A percentile compares a stretch with the other conserved stretches of the same genome.
phyloP scores from a whole-genome alignment of 2,888 invertebrate genomes.

The Heterodera filipjevi region DNA sequence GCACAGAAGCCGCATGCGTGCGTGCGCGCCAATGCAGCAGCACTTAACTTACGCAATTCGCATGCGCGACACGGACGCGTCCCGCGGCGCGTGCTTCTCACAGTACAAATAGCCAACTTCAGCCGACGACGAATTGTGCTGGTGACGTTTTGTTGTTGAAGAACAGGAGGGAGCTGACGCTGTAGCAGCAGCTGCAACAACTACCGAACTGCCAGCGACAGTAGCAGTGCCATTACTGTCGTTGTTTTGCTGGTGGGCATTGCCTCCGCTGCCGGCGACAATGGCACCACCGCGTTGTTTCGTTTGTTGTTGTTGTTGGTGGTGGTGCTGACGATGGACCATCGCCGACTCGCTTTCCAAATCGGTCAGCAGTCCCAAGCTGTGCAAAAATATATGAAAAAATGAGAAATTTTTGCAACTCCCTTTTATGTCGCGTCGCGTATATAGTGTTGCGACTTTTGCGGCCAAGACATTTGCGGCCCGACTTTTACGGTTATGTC shows the following conservation, averaged over 20 bases:
- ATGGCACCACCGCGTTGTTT: neutral
- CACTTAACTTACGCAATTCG: slow-evolving; percentile 1
- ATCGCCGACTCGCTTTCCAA: slow-evolving; percentile 41
- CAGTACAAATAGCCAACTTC: slow-evolving; percentile 30
- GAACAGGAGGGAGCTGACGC: neutral
- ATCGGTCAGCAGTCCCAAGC: slow-evolving; percentile 56
- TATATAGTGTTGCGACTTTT: too few species aligned
- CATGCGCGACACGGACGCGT: slow-evolving; percentile 12
- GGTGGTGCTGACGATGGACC: too few species aligned
- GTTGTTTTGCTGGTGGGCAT: too few species aligned
- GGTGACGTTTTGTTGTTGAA: neutral
- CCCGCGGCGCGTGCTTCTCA: slow-evolving; percentile 24
- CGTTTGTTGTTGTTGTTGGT: too few species aligned
- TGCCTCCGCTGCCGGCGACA: neutral
- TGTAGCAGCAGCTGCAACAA: neutral
- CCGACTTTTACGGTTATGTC: too few species aligned
- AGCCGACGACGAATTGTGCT: neutral
- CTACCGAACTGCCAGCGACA: too few species aligned
- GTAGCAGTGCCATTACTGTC: too few species aligned
- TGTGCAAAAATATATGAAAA: slow-evolving; percentile 39
- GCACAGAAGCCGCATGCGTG: too few species aligned
- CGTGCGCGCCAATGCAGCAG: too few species aligned
- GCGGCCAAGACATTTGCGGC: too few species aligned
- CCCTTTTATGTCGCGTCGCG: too few species aligned
- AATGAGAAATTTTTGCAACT: too few species aligned